phyloP scores from a whole-genome alignment of 2,797 vertebrate genomes.

The Emys orbicularis region DNA sequence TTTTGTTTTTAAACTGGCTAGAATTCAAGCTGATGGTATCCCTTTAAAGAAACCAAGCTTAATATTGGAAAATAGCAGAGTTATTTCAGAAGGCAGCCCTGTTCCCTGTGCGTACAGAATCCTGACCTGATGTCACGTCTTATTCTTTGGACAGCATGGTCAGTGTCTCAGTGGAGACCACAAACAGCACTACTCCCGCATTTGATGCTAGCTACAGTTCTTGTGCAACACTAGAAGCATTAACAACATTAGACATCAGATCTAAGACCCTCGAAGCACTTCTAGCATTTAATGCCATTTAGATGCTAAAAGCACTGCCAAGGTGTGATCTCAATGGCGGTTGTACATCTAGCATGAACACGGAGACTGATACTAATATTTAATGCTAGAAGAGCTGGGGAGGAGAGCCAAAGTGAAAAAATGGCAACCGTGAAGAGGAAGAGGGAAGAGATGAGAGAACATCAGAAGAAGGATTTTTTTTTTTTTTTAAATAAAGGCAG shows the following conservation, averaged over 20 bases:
- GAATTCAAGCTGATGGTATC: not conserved
- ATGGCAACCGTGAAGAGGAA: accelerated
- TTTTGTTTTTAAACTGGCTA: not conserved
- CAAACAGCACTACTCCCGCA: accelerated
- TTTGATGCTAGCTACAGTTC: not conserved
- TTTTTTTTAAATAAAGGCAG: not conserved
- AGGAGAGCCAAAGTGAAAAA: not conserved
- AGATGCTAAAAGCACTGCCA: not conserved
- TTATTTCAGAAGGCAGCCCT: not conserved
- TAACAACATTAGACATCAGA: not conserved
- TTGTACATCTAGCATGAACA: not conserved
- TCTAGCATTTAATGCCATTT: not conserved
- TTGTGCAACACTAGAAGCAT: not conserved
- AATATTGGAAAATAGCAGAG: not conserved
- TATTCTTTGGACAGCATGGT: not conserved
- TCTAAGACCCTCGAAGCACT: not conserved
- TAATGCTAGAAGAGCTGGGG: not conserved
- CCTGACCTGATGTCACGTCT: not conserved
- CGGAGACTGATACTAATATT: not conserved
- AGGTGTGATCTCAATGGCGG: not conserved
- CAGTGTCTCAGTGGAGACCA: not conserved
- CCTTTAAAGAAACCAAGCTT: not conserved
- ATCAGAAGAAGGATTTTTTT: not conserved
- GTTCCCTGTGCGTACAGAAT: not conserved
- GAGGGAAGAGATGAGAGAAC: slow-evolving; percentile 15